Evolutionary conservation across 1,140 invertebrate genomes (phyloP).

Genomic region (Centruroides vittatus): DNA sequence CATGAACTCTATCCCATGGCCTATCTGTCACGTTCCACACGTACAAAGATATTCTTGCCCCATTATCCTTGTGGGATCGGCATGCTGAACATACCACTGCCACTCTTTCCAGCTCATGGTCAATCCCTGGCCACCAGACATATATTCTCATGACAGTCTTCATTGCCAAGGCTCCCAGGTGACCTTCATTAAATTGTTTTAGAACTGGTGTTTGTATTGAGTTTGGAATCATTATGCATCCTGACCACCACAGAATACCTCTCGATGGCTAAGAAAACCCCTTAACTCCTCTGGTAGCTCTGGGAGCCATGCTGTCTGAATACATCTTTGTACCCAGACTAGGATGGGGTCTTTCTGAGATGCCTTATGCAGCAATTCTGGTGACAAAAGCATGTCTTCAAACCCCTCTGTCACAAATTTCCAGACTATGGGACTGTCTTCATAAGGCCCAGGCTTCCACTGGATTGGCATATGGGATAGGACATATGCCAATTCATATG

Average conservation of each 20-base stretch:
- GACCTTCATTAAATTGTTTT: slow-evolving; percentile 20
- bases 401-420: too few species aligned
- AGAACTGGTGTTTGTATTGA: slow-evolving; percentile 14
- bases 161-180: slow-evolving; percentile 23
- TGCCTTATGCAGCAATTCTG: too few species aligned
- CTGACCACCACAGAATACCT: not conserved
- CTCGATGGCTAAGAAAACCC: not conserved
- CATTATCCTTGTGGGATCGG: slow-evolving; percentile 18
- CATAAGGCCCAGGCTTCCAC: too few species aligned
- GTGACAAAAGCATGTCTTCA: too few species aligned
- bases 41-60: slow-evolving; percentile 12
- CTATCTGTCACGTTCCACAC: slow-evolving; percentile 26
- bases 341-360: too few species aligned
- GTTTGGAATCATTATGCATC: slow-evolving; percentile 19
- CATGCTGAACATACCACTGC: slow-evolving; percentile 20
- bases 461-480: too few species aligned
- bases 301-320: too few species aligned
- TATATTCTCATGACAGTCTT: slow-evolving; percentile 28
- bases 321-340: too few species aligned
- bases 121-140: slow-evolving; percentile 33
- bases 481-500: too few species aligned
- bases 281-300: not conserved
- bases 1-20: slow-evolving; percentile 33
- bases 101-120: slow-evolving; percentile 26
- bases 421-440: too few species aligned